Percentiles rank a stretch among this genome's conserved stretches.
phyloP scores from a whole-genome alignment of 1,140 invertebrate genomes.

The Scaptomyza graminum region DNA sequence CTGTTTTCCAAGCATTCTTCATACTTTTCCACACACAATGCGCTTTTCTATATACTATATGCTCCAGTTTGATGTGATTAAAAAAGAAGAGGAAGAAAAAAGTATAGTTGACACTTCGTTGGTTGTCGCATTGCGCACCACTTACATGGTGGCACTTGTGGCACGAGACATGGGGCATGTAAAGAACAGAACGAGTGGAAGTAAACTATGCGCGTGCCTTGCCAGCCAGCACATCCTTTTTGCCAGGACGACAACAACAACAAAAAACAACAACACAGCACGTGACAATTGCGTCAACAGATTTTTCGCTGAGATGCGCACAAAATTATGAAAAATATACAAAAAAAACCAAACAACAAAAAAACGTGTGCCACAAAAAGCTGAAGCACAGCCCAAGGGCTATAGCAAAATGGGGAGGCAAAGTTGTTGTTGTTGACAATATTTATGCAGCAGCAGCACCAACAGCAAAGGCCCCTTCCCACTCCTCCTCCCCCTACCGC shows the following conservation, averaged over 20 bases:
- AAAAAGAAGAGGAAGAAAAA: background rate
- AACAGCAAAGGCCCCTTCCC: slow-evolving; percentile 37
- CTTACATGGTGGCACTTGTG: slow-evolving; percentile 40
- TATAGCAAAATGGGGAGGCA: slow-evolving; percentile 2
- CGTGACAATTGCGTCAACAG: slow-evolving; percentile 82
- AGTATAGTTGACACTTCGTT: slow-evolving; percentile 49
- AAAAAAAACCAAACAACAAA: background rate
- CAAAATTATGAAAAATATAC: slow-evolving; percentile 65
- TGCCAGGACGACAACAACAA: slow-evolving; percentile 46
- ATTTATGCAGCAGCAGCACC: slow-evolving; percentile 80
- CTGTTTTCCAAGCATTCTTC: background rate
- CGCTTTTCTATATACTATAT: slow-evolving; percentile 2
- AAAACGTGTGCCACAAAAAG: slow-evolving; percentile 68
- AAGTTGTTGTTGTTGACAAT: slow-evolving; percentile 68
- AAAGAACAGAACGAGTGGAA: slow-evolving; percentile 1
- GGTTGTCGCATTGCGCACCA: slow-evolving; percentile 52
- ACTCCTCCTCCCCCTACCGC: background rate
- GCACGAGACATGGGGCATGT: slow-evolving; percentile 52
- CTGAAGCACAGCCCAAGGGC: slow-evolving; percentile 15
- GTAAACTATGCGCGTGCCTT: slow-evolving; percentile 60
- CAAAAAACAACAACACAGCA: slow-evolving; percentile 45
- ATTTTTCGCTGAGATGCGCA: slow-evolving; percentile 81
- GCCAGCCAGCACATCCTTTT: slow-evolving; percentile 51
- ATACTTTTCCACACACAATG: background rate
- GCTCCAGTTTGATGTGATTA: slow-evolving; percentile 28